A percentile compares a stretch with the other conserved stretches of the same genome.
Evolutionary conservation across 2,113 vertebrate species (phyloP).

Genomic region (Polypterus bichir): DNA sequence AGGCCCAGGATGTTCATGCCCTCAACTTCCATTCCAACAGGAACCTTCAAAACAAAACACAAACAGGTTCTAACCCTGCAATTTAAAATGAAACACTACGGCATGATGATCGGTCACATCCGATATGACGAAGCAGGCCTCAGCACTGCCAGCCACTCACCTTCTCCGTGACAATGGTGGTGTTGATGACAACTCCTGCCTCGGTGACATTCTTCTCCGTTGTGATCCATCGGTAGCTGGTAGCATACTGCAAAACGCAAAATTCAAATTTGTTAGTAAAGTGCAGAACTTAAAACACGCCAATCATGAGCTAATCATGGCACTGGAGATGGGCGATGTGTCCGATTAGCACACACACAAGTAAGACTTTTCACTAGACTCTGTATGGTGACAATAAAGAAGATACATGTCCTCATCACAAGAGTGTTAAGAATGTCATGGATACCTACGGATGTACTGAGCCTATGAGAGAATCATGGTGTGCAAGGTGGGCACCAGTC

Average conservation of each 20-base stretch:
- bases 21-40: slow-evolving; percentile 44
- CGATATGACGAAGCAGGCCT: background rate
- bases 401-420: too few species aligned
- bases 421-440: too few species aligned
- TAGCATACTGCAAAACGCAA: slow-evolving; percentile 43
- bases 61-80: background rate
- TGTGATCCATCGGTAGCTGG: slow-evolving; percentile 38
- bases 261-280: background rate
- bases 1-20: slow-evolving; percentile 83
- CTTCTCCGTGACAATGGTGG: slow-evolving; percentile 33
- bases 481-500: too few species aligned
- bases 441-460: too few species aligned
- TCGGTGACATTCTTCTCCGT: slow-evolving; percentile 19
- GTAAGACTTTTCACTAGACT: too few species aligned
- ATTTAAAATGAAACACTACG: background rate
- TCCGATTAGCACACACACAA: too few species aligned
- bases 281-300: too few species aligned
- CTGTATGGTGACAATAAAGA: too few species aligned
- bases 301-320: too few species aligned
- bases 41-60: slow-evolving; percentile 37
- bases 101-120: too few species aligned
- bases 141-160: slow-evolving; percentile 25
- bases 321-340: too few species aligned
- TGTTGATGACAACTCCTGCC: fast-evolving
- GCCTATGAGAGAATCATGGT: too few species aligned